These are phyloP conservation scores for Mythimna albipuncta DNA, from an alignment of 2,888 invertebrate genomes.

Conservation along the genomic window DNA sequence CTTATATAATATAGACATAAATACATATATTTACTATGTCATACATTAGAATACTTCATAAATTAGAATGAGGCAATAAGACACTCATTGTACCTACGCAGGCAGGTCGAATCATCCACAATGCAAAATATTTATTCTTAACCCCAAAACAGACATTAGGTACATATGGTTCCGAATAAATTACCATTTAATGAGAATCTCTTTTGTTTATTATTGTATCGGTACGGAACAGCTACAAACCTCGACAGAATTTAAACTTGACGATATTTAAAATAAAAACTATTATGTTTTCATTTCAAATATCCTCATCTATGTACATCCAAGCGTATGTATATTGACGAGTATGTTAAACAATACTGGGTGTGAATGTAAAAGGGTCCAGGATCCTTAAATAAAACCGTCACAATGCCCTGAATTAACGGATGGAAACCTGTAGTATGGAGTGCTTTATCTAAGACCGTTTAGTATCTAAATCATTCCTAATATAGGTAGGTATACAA, in stretches of 20 bases:
- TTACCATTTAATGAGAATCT: constrained; percentile 39
- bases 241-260: constrained; percentile 26
- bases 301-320: no score
- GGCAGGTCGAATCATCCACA: neutral
- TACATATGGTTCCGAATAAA: constrained; percentile 35
- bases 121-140: constrained; percentile 8
- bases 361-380: neutral
- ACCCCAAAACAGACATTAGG: constrained; percentile 12
- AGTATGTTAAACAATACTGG: neutral
- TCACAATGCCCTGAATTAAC: neutral
- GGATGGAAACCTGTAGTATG: neutral
- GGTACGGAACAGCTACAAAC: constrained; percentile 32
- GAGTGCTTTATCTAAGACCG: no score
- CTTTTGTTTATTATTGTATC: constrained; percentile 35
- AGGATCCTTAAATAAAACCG: constrained; percentile 5
- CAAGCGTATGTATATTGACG: no score
- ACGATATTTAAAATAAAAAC: constrained; percentile 34
- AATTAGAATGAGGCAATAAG: neutral
- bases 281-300: no score
- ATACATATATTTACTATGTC: no score
- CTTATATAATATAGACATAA: no score
- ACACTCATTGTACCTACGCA: neutral
- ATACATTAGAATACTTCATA: neutral
- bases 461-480: neutral
- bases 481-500: no score